These are phyloP conservation scores for Leptopilina myrica DNA, from an alignment of 2,888 invertebrate genomes.

Conservation along the genomic window DNA sequence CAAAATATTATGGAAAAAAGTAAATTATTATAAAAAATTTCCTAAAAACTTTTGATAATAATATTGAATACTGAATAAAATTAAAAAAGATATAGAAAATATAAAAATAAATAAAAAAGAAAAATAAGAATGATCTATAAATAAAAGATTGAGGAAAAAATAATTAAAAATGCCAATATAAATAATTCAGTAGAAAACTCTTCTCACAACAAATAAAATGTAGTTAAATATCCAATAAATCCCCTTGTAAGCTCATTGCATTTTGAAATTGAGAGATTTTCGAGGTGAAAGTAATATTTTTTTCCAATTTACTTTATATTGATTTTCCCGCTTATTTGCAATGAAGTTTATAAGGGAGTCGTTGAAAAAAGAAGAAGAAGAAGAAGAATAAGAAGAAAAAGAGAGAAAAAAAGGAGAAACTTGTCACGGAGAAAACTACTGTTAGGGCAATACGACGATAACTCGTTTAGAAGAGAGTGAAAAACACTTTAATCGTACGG, in stretches of 20 bases:
- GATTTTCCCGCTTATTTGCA: constrained; percentile 6
- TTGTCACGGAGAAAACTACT: constrained; percentile 31
- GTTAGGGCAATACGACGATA: constrained; percentile 36
- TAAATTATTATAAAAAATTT: too few species aligned
- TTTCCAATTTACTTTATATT: constrained; percentile 30
- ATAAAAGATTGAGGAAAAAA: background rate
- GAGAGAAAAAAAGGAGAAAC: background rate
- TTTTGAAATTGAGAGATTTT: constrained; percentile 15
- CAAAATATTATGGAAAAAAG: too few species aligned
- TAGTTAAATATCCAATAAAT: constrained; percentile 29
- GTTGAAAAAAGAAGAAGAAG: background rate
- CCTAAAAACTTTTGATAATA: too few species aligned
- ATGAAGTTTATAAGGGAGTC: background rate
- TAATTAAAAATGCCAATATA: background rate
- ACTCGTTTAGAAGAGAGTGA: constrained; percentile 38
- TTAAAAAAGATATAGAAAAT: too few species aligned
- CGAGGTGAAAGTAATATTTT: constrained; percentile 16
- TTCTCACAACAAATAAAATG: background rate
- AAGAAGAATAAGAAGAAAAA: background rate
- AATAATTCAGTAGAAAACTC: background rate
- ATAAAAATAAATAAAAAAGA: too few species aligned
- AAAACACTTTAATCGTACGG: constrained; percentile 50
- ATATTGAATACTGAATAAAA: too few species aligned
- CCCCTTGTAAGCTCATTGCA: background rate
- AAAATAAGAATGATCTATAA: background rate